These are phyloP conservation scores for Leptodactylus fallax DNA, from an alignment of 2,797 vertebrate species.

Conservation along the genomic window DNA sequence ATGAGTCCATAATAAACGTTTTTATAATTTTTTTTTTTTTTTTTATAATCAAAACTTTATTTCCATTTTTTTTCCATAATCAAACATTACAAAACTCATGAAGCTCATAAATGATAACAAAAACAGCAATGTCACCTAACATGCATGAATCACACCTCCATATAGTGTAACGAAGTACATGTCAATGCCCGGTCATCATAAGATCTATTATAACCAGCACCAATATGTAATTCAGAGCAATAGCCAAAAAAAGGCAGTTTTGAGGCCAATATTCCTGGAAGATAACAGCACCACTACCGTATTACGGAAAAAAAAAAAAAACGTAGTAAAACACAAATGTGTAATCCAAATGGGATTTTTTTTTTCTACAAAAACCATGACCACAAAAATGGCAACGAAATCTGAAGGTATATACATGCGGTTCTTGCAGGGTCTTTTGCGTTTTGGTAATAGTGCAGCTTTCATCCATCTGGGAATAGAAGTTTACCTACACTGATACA, in stretches of 20 bases:
- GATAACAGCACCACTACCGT: too few relatives aligned
- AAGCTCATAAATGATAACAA: neutral
- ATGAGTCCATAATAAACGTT: neutral
- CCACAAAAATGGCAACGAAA: neutral
- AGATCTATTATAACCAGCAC: neutral
- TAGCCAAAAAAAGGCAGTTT: neutral
- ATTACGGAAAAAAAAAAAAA: too few relatives aligned
- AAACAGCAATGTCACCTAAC: neutral
- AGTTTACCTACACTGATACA: too few relatives aligned
- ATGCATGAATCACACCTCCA: neutral
- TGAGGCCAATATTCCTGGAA: neutral
- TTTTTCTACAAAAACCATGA: too few relatives aligned
- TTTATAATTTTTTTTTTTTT: neutral
- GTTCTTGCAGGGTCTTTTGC: too few relatives aligned
- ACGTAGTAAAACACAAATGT: too few relatives aligned
- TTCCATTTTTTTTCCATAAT: conserved; percentile 1
- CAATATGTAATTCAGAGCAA: neutral
- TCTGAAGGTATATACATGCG: too few relatives aligned
- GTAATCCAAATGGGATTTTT: too few relatives aligned
- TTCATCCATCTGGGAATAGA: too few relatives aligned
- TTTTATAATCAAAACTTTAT: conserved; percentile 34
- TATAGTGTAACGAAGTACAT: neutral
- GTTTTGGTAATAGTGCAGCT: too few relatives aligned
- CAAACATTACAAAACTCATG: conserved; percentile 34
- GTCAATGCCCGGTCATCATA: neutral